These are phyloP conservation scores for Chiroxiphia lanceolata DNA, from an alignment of 2,797 vertebrate genomes.

Conservation along the genomic window DNA sequence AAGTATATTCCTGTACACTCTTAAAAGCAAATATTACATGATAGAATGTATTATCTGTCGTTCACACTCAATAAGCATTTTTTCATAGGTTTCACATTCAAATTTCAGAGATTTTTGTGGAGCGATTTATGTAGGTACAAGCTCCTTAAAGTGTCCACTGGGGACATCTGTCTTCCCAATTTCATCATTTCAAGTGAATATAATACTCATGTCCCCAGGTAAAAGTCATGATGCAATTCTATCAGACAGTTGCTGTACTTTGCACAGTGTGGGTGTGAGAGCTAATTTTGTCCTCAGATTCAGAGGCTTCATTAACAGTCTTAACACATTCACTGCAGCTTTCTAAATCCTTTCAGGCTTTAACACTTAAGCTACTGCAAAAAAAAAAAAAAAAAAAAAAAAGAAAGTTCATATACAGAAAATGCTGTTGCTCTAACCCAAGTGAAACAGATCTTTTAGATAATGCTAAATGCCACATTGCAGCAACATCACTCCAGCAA, in stretches of 20 bases:
- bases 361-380: slow-evolving; percentile 73
- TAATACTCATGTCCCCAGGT: slow-evolving; percentile 76
- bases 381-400: background rate
- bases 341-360: slow-evolving; percentile 79
- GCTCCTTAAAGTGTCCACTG: slow-evolving; percentile 75
- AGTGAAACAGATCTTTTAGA: slow-evolving; percentile 7
- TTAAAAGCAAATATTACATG: background rate
- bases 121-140: slow-evolving; percentile 76
- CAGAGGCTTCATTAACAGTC: slow-evolving; percentile 85
- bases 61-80: slow-evolving; percentile 53
- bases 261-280: slow-evolving; percentile 76
- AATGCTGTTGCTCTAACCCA: slow-evolving; percentile 8
- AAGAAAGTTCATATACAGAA: slow-evolving; percentile 27
- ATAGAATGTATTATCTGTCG: slow-evolving; percentile 1
- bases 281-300: slow-evolving; percentile 81
- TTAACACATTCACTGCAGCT: slow-evolving; percentile 80
- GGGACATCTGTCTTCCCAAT: slow-evolving; percentile 76
- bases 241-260: slow-evolving; percentile 80
- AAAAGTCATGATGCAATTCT: slow-evolving; percentile 77
- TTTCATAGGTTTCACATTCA: slow-evolving; percentile 64
- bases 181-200: slow-evolving; percentile 73
- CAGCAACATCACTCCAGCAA: background rate
- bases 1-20: background rate
- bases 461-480: background rate
- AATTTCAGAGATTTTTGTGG: slow-evolving; percentile 70